Evolutionary conservation across 2,113 vertebrate species (phyloP).

Genomic region (Notechis scutatus): DNA sequence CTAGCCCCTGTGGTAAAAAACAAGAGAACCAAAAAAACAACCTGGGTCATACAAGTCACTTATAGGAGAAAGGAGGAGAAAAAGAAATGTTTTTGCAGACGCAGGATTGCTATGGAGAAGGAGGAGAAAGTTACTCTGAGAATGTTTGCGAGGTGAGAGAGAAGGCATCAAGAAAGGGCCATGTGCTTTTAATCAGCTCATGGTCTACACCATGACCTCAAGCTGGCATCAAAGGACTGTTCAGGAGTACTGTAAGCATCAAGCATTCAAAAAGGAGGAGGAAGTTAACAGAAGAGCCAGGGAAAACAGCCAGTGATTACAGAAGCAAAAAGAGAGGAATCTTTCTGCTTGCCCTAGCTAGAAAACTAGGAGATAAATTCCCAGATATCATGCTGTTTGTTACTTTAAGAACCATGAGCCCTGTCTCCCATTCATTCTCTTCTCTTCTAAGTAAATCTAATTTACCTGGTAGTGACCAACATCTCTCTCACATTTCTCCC

Average conservation of each 20-base stretch:
- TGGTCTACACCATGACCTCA: constrained; percentile 2
- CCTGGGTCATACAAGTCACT: neutral
- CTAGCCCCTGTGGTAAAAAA: neutral
- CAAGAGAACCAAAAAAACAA: neutral
- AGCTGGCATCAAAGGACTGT: constrained; percentile 13
- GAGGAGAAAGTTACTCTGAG: neutral
- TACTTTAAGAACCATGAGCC: neutral
- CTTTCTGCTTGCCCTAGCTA: neutral
- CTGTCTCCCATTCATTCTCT: neutral
- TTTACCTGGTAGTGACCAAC: neutral
- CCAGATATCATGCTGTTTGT: neutral
- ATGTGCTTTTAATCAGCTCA: constrained; percentile 26
- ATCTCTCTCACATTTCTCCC: neutral
- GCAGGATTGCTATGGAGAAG: neutral
- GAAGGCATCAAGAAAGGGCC: neutral
- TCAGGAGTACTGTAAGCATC: neutral
- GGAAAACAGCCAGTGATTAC: neutral
- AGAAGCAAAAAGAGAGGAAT: rapidly evolving
- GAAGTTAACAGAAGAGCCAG: neutral
- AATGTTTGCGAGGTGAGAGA: constrained; percentile 11
- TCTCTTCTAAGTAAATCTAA: neutral
- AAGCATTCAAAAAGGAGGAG: neutral
- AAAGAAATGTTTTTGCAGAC: neutral
- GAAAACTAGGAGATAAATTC: neutral
- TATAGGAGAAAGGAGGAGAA: neutral